phyloP scores from a whole-genome alignment of 2,797 vertebrate species.

The Botia kubotai region DNA sequence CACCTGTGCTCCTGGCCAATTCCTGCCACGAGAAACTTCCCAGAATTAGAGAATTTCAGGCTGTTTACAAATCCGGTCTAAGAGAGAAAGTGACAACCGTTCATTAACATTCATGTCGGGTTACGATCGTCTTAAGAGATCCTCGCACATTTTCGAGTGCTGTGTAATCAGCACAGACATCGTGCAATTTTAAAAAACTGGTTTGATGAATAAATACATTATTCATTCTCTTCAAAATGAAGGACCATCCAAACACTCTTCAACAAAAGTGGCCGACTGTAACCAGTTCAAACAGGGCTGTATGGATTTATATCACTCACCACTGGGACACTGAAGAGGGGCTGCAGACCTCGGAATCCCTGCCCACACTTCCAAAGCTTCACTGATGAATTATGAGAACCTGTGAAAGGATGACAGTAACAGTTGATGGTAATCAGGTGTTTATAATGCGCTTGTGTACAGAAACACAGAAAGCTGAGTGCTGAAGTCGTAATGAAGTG shows the following conservation, averaged over 20 bases:
- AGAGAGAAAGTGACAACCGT: neutral
- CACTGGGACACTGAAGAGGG: conserved; percentile 86
- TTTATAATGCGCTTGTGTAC: neutral
- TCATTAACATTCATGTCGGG: neutral
- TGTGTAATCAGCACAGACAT: neutral
- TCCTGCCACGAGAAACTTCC: conserved; percentile 92
- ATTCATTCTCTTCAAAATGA: conserved; percentile 15
- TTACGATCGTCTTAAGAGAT: neutral
- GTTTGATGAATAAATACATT: conserved; percentile 1
- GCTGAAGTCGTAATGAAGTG: neutral
- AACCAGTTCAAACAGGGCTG: neutral
- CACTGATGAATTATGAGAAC: conserved; percentile 86
- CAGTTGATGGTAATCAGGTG: conserved; percentile 20
- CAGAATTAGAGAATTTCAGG: conserved; percentile 89
- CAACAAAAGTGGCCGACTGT: neutral
- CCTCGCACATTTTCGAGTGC: neutral
- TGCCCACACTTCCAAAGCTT: conserved; percentile 90
- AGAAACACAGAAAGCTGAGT: conserved; percentile 18
- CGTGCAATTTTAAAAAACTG: neutral
- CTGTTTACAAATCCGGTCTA: conserved; percentile 95
- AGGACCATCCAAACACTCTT: neutral
- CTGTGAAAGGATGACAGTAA: conserved; percentile 67
- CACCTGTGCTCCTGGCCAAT: conserved; percentile 97
- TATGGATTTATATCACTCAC: conserved; percentile 71
- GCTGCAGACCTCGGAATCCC: conserved; percentile 84